Evolutionary conservation across 2,113 vertebrate species (phyloP).

Genomic region (Seriola rivoliana): DNA sequence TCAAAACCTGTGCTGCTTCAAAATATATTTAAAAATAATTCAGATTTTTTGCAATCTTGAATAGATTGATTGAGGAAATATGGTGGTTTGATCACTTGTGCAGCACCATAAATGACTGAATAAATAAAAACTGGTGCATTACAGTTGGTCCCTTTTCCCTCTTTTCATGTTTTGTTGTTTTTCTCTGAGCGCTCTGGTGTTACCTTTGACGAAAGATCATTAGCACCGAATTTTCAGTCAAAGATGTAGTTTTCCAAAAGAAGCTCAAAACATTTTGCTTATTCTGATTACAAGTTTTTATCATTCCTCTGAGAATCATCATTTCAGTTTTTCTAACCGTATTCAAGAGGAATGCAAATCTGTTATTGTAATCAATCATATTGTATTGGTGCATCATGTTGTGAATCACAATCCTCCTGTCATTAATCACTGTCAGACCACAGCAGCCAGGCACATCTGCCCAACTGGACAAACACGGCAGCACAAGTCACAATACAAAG

Average conservation of each 20-base stretch:
- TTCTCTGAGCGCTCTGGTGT: neutral
- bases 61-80: conserved; percentile 5
- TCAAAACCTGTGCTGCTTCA: neutral
- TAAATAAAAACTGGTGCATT: conserved; percentile 43
- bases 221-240: neutral
- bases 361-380: conserved; percentile 32
- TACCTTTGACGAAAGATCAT: neutral
- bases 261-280: neutral
- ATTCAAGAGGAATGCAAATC: conserved; percentile 23
- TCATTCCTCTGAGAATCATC: neutral
- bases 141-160: conserved; percentile 2
- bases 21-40: too few species aligned
- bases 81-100: neutral
- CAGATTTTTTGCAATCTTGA: conserved; percentile 6
- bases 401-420: conserved; percentile 6
- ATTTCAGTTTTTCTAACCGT: neutral
- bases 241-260: neutral
- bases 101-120: neutral
- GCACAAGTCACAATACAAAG: conserved; percentile 22
- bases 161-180: conserved; percentile 9
- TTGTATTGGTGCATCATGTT: conserved; percentile 32
- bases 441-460: conserved; percentile 46
- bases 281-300: neutral
- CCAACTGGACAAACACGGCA: conserved; percentile 35
- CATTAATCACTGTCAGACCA: conserved; percentile 56